Evolutionary conservation across 2,113 vertebrate genomes (phyloP), one percentile per base, ranked within the genome.

Genomic region (Megaceryle torquata): DNA sequence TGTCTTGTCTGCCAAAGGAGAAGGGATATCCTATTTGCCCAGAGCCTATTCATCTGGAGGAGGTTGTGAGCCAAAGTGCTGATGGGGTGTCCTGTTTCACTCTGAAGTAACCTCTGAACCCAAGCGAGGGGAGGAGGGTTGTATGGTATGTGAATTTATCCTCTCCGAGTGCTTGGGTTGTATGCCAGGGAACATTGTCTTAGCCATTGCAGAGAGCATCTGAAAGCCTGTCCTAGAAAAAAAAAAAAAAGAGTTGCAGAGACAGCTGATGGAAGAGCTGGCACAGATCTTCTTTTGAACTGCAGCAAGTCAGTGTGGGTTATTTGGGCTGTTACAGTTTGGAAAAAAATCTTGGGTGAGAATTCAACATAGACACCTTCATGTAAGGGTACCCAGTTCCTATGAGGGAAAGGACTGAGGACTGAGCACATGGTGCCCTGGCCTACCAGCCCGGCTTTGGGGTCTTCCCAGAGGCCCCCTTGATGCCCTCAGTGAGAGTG

Each of bases 161-260:
- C 65, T 77, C 54, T 15, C 51, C 25, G 81, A 67, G 60, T 3
- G 2, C 41, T 43, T 53, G 46, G 61, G 10, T 68, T 75, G 18
- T 15, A 3, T 68, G 80, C 83, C 63, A 78, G 56, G 71, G 44
- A 87, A 20, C 41, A 7, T 25, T 75, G 72, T 57, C 64, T 86
- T 84, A 54, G 72, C n/a, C 15, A 1, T 67, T 46, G 78, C 43
- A 85, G 65, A 71, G 51, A 91, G 24, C 12, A 7, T 71, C 53
- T 71, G 65, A 51, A 69, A 93, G 63, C 71, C 51, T 95, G 69
- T 33, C 60, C 75, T 97, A 37, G 79, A 31, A 89, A 94, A 69
- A 61, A 0, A 61, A 0, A 26, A 0, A 24, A 51, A 7, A 79
- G 48, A 48, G 77, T 51, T 78, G 28, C 48, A 53, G 64, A 53